Percentiles rank a stretch among this genome's conserved stretches.
phyloP scores from a whole-genome alignment of 1,140 invertebrate species.

The Drosophila parabipectinata region DNA sequence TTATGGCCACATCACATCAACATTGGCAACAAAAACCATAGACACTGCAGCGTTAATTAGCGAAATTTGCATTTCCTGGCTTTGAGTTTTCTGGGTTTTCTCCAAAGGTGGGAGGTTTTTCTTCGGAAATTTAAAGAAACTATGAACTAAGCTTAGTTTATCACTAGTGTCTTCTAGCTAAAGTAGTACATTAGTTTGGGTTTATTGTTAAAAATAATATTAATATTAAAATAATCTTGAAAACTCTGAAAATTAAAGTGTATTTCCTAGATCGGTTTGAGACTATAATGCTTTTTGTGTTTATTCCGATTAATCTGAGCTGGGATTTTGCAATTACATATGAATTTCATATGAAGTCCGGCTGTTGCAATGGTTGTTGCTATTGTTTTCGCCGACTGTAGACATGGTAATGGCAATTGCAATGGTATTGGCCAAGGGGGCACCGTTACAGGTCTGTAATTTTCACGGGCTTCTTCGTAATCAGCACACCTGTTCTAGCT shows the following conservation, averaged over 20 bases:
- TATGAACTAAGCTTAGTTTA: too few relatives aligned
- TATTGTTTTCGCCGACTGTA: slow-evolving; percentile 9
- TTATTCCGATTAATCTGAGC: slow-evolving; percentile 19
- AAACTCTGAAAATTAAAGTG: not conserved
- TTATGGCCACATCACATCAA: slow-evolving; percentile 64
- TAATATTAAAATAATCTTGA: not conserved
- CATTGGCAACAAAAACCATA: slow-evolving; percentile 37
- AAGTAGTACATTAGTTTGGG: too few relatives aligned
- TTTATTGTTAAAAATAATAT: too few relatives aligned
- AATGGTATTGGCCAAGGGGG: not conserved
- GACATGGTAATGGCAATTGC: slow-evolving; percentile 14
- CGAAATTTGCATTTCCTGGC: slow-evolving; percentile 78
- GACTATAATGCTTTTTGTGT: not conserved
- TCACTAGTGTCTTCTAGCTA: too few relatives aligned
- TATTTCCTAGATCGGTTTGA: slow-evolving; percentile 18
- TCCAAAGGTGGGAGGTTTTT: not conserved
- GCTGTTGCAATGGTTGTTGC: slow-evolving; percentile 48
- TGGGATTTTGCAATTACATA: slow-evolving; percentile 68
- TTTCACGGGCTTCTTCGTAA: slow-evolving; percentile 76
- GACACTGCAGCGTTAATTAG: slow-evolving; percentile 67
- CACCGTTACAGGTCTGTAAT: slow-evolving; percentile 27
- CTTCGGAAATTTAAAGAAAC: not conserved
- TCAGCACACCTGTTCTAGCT: slow-evolving; percentile 71
- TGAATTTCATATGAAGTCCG: slow-evolving; percentile 71
- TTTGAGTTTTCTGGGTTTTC: slow-evolving; percentile 6